Conservation (phyloP, 1,140 invertebrate genomes). For the Eulimnadia texana region DNA sequence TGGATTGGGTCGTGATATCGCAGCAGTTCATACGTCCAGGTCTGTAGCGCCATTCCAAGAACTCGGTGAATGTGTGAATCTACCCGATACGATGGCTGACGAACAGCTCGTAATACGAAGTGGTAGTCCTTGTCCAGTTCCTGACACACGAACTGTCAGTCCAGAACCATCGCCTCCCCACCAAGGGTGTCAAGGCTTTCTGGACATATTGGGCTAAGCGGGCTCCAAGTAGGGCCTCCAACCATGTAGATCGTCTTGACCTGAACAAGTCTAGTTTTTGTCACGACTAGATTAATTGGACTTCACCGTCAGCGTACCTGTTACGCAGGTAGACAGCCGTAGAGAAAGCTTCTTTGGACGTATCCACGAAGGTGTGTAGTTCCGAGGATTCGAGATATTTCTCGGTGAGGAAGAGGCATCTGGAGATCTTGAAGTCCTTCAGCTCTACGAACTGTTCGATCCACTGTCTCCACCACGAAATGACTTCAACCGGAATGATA, state of each 20-base stretch:
- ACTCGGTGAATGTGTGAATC: constrained; percentile 1
- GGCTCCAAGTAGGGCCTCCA: constrained; percentile 29
- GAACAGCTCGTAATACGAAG: not conserved
- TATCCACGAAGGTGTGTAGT: constrained; percentile 25
- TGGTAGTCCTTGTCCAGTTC: not conserved
- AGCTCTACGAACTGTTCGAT: not conserved
- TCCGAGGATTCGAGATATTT: constrained; percentile 12
- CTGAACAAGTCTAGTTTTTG: constrained; percentile 30
- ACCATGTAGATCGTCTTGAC: constrained; percentile 31
- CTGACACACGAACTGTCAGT: constrained; percentile 13
- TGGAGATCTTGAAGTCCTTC: not conserved
- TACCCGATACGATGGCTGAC: constrained; percentile 8
- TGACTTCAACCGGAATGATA: not conserved
- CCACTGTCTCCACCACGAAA: constrained; percentile 18
- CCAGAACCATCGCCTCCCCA: constrained; percentile 14
- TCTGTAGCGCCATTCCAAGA: not conserved
- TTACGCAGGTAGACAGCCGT: constrained; percentile 20
- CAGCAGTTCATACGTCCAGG: not conserved
- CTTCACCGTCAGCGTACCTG: not conserved
- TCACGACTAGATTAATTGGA: constrained; percentile 21
- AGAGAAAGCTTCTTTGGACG: constrained; percentile 22
- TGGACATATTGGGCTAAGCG: constrained; percentile 17
- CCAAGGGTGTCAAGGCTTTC: not conserved
- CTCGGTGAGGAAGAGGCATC: constrained; percentile 1
- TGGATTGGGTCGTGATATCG: not conserved